These are phyloP conservation scores for Drosophila sulfurigaster DNA, from an alignment of 1,140 invertebrate genomes.

Conservation along the genomic window DNA sequence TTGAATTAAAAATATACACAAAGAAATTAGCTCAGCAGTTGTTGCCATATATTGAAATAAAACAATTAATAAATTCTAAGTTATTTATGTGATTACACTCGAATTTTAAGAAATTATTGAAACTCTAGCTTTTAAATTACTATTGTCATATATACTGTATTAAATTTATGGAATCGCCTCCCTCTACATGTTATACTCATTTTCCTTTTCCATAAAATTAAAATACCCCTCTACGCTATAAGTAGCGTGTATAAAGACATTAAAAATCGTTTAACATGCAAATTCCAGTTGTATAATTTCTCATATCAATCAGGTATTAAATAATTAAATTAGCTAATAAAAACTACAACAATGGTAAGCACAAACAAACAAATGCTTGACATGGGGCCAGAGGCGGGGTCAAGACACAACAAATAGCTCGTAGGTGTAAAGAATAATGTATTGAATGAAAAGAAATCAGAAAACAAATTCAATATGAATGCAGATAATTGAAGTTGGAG, in stretches of 20 bases:
- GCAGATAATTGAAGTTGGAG: constrained; percentile 3
- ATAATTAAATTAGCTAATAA: constrained; percentile 49
- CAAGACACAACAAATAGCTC: constrained; percentile 41
- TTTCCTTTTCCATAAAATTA: too few relatives aligned
- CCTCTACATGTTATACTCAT: too few relatives aligned
- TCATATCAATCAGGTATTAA: constrained; percentile 11
- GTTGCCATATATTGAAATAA: too few relatives aligned
- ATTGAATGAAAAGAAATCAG: constrained; percentile 4
- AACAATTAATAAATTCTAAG: too few relatives aligned
- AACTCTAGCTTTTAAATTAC: too few relatives aligned
- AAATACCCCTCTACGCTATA: too few relatives aligned
- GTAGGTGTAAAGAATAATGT: constrained; percentile 35
- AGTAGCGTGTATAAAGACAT: neutral
- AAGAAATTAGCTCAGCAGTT: too few relatives aligned
- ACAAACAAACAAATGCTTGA: constrained; percentile 29
- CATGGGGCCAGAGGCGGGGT: neutral
- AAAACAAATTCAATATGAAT: constrained; percentile 18
- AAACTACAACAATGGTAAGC: constrained; percentile 22
- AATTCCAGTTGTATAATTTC: constrained; percentile 3
- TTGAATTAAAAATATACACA: too few relatives aligned
- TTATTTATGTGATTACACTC: too few relatives aligned
- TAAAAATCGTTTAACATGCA: constrained; percentile 2
- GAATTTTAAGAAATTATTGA: too few relatives aligned
- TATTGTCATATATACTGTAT: too few relatives aligned
- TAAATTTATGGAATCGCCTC: too few relatives aligned